Base-by-base conservation (phyloP, 2,797 vertebrate species). In the Cyprinodon diabolis region DNA sequence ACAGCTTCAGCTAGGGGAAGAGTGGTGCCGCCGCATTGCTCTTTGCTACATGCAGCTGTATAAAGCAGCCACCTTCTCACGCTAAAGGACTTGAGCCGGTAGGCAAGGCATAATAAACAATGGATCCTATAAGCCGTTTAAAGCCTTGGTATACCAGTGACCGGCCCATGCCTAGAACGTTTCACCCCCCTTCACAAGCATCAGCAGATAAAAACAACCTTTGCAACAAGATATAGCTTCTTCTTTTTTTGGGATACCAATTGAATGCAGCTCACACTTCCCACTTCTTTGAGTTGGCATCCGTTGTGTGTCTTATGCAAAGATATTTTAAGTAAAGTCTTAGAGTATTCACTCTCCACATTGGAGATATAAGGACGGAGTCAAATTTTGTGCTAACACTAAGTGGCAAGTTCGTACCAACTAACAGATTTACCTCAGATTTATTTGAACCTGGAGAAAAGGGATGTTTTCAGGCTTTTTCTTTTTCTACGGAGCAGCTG, bases 321-420 rank as follows among this genome's bases (percentile, higher is more conserved):
- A 86, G 85, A 92, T 83, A 88, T 83, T 81, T 87, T 89, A 75
- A 89, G 85, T 87, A 81, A 92, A 86, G 84, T 79, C 82, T 88
- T 90, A 66, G 56, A 87, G 68, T 91, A 85, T 85, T 90, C 90
- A 71, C 84, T 93, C 95, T 95, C 94, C 95, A 95, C 94, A 95
- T 95, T 95, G 94, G 94, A 95, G 94, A 93, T 90, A 83, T 83
- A 86, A 80, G 85, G 88, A 89, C 74, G 4, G 79, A 84, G 86
- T 93, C 80, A 77, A 84, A 89, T 84, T 65, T 86, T 79, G 86
- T 88, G 88, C 87, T 87, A 92, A 92, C 91, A 89, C 90, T 87
- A 91, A 86, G 88, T 90, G 85, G 86, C 87, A 86, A 81, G 86
- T 92, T 91, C 84, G 81, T 90, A 92, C 87, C 91, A 89, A 87